Base-by-base conservation (phyloP, 2,888 invertebrate species). In the Epinotia bilunana region DNA sequence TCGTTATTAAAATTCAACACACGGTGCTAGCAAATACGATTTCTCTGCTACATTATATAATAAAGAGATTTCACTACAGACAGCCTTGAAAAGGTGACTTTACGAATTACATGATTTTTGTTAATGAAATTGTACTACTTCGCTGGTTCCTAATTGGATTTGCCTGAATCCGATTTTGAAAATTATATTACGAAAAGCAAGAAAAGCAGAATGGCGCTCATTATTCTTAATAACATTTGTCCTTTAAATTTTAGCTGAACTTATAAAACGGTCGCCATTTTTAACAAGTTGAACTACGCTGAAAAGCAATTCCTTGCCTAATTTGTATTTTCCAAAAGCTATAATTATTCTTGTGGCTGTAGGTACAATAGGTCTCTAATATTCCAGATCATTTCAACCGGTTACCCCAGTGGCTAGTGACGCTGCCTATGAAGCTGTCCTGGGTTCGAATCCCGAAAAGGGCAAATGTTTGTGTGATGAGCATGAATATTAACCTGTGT, bases 11-110 rank as follows among this genome's bases (percentile, higher is more conserved):
- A 72, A 75, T 75, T 75, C 71, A 67, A 61, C 28, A 43, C 53
- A 60, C 69, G 53, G 20, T 55, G 61, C 46, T 64, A 20, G 64
- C 46, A 53, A 73, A 60, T 43, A 61, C 61, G 65, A 75, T 75
- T 75, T 75, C 75, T 20, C 75, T 55, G 49, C 28, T 11, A 55
- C 46, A 71, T 75, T 75, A 75, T 57, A 75, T 75, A 75, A 75
- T 75, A 75, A 75, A 75, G 39, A 73, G 61, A 62, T 71, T 75
- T 62, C 75, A 72, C 74, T 55, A 16, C 28, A 67, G 73, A 73
- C 73, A 62, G 57, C 74, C 72, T 74, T 75, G 71, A 65, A 74
- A 65, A 75, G 61, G 61, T 62, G 61, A 61, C 72, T 72, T 58
- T 55, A 33, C 20, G 39, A 61, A 73, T 39, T 57, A 20, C 7